Conservation (phyloP, 2,113 vertebrate genomes). For the Otocyon megalotis region DNA sequence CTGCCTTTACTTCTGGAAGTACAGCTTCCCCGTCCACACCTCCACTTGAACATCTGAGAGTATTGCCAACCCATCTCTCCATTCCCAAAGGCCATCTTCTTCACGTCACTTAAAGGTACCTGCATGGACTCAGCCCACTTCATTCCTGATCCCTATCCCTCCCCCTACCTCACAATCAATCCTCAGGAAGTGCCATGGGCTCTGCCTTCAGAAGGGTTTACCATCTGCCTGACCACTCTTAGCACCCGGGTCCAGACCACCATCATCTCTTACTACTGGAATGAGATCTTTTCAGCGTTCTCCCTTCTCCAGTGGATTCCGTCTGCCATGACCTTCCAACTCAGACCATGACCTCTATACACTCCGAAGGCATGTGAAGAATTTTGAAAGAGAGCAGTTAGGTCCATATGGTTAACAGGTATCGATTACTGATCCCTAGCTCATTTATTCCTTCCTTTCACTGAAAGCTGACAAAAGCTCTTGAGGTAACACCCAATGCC, state of each 20-base stretch:
- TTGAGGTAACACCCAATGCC: not conserved
- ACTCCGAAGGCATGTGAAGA: not conserved
- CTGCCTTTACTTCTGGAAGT: not conserved
- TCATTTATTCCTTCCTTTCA: not conserved
- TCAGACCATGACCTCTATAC: not conserved
- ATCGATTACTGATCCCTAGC: not conserved
- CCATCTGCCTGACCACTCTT: not conserved
- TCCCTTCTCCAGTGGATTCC: not conserved
- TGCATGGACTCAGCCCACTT: not conserved
- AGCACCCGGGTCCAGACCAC: not conserved
- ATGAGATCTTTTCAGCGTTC: not conserved
- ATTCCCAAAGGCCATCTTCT: not conserved
- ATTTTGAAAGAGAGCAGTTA: not conserved
- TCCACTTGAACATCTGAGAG: fast-evolving
- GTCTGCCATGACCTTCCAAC: not conserved
- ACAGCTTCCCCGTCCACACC: not conserved
- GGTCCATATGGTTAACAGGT: not conserved
- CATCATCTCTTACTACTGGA: not conserved
- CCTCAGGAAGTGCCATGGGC: not conserved
- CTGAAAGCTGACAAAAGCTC: not conserved
- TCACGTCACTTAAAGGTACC: not conserved
- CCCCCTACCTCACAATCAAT: too few relatives aligned
- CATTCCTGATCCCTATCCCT: too few relatives aligned
- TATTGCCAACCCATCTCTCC: not conserved
- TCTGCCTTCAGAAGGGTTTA: not conserved